A percentile compares a stretch with the other conserved stretches of the same genome.
Conservation (phyloP, 2,888 invertebrate species). For the Amblyjoppa proteus region DNA sequence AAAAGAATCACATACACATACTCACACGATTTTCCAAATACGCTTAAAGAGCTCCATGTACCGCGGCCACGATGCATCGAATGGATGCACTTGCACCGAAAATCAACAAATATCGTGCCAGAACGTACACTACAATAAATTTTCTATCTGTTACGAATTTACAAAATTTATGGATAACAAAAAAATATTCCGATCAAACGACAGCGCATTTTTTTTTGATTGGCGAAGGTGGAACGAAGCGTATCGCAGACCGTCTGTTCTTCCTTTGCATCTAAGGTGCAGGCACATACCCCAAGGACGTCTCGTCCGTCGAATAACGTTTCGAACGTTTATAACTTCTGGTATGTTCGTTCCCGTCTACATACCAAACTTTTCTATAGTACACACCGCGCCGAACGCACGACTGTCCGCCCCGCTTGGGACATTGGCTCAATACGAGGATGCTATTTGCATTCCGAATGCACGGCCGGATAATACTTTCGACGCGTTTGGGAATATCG, state of each 20-base stretch:
- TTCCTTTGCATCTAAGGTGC: background rate
- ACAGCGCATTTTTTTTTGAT: background rate
- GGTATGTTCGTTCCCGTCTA: background rate
- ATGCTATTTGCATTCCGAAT: constrained; percentile 63
- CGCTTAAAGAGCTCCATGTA: too few species aligned
- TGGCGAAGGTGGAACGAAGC: background rate
- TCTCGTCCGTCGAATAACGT: constrained; percentile 19
- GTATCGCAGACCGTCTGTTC: background rate
- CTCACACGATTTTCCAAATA: too few species aligned
- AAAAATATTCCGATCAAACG: background rate
- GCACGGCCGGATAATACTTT: constrained; percentile 44
- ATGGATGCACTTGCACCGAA: too few species aligned
- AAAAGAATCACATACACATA: too few species aligned
- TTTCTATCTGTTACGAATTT: background rate
- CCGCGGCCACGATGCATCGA: too few species aligned
- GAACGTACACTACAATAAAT: background rate
- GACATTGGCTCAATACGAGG: constrained; percentile 26
- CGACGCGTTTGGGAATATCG: constrained; percentile 62
- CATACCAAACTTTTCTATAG: constrained; percentile 14
- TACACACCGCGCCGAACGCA: constrained; percentile 21
- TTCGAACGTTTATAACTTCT: constrained; percentile 17
- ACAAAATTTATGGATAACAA: background rate
- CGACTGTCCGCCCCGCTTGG: constrained; percentile 21
- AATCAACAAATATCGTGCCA: too few species aligned
- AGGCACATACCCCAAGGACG: background rate